Conservation (phyloP, 2,797 vertebrate species). For the Lindbergichthys nudifrons region DNA sequence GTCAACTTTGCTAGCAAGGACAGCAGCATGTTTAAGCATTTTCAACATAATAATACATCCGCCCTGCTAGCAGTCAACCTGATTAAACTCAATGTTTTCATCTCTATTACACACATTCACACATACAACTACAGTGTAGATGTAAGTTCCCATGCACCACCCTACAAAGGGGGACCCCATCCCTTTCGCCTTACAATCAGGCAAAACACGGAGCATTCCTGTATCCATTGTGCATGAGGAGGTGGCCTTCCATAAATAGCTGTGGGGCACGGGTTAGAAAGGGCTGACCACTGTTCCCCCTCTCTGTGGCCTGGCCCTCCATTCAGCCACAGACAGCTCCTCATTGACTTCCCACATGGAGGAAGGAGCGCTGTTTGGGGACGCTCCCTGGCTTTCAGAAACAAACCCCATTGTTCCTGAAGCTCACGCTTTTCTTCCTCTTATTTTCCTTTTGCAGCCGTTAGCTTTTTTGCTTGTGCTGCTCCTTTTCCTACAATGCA, state of each 20-base stretch:
- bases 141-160: slow-evolving; percentile 64
- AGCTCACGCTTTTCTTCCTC: slow-evolving; percentile 77
- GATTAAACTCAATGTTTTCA: slow-evolving; percentile 7
- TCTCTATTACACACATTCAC: slow-evolving; percentile 20
- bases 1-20: neutral
- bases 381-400: slow-evolving; percentile 76
- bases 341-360: slow-evolving; percentile 72
- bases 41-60: neutral
- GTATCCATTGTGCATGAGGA: slow-evolving; percentile 72
- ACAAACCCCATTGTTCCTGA: slow-evolving; percentile 83
- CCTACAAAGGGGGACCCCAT: slow-evolving; percentile 50
- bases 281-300: slow-evolving; percentile 53
- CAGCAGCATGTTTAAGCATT: neutral
- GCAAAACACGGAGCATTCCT: slow-evolving; percentile 70
- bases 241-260: slow-evolving; percentile 78
- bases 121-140: slow-evolving; percentile 18
- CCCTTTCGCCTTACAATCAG: slow-evolving; percentile 41
- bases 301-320: slow-evolving; percentile 50
- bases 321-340: slow-evolving; percentile 61
- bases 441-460: slow-evolving; percentile 69
- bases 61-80: neutral
- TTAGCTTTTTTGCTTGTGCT: slow-evolving; percentile 73
- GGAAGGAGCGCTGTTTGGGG: slow-evolving; percentile 73
- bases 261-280: slow-evolving; percentile 61
- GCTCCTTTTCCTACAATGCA: slow-evolving; percentile 80